A percentile compares a stretch with the other conserved stretches of the same genome.
Evolutionary conservation across 2,797 vertebrate species (phyloP).

Genomic region (Artibeus jamaicensis): DNA sequence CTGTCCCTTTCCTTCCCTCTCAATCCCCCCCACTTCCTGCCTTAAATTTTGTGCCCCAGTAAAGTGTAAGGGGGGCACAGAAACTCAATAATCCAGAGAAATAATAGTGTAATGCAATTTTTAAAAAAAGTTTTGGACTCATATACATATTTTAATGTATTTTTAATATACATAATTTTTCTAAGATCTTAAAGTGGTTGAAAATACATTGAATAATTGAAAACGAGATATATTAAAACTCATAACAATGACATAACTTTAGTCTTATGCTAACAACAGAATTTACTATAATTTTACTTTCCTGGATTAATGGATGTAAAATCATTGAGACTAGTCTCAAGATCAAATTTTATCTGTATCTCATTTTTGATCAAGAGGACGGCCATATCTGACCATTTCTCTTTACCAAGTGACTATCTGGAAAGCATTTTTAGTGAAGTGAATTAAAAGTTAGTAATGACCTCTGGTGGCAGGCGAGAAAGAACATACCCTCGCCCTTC

Average conservation of each 20-base stretch:
- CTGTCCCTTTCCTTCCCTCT: too few species aligned
- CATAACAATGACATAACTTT: neutral
- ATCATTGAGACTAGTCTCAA: neutral
- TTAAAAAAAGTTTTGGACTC: neutral
- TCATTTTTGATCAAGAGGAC: neutral
- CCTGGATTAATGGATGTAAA: neutral
- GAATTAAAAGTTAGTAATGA: neutral
- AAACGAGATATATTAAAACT: neutral
- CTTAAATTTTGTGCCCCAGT: neutral
- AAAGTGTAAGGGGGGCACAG: neutral
- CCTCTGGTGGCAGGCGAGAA: neutral
- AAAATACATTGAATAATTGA: neutral
- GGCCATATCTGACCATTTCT: neutral
- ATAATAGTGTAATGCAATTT: neutral
- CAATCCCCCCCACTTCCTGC: neutral
- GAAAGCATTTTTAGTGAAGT: neutral
- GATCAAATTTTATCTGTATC: neutral
- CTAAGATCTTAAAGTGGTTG: neutral
- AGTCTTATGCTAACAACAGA: neutral
- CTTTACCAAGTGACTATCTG: neutral
- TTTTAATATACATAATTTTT: neutral
- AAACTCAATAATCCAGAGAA: neutral
- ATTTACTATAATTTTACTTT: neutral
- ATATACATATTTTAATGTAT: neutral
- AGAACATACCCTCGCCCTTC: neutral